These are phyloP conservation scores for Pseudotriccus pelzelni DNA, from an alignment of 2,797 vertebrate genomes.

Conservation along the genomic window DNA sequence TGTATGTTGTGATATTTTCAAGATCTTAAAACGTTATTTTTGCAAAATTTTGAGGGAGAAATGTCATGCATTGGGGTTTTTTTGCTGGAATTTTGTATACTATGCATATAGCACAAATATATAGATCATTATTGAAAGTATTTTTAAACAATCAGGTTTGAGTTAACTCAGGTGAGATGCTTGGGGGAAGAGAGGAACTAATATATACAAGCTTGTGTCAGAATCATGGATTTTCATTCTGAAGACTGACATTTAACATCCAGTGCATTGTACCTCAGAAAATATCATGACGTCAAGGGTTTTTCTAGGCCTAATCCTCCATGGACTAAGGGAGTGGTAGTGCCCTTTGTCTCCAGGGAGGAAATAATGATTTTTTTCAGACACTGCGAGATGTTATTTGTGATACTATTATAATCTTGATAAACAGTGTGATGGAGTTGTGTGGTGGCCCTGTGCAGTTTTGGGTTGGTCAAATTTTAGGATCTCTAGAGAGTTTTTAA, in stretches of 20 bases:
- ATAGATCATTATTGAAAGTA: background rate
- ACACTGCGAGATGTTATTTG: background rate
- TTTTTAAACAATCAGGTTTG: background rate
- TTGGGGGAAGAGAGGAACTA: background rate
- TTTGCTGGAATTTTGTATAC: background rate
- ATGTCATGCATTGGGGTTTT: background rate
- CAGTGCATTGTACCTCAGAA: background rate
- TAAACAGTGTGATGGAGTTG: background rate
- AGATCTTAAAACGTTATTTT: conserved; percentile 2
- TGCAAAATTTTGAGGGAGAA: background rate
- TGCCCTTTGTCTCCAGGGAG: background rate
- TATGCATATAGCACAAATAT: background rate
- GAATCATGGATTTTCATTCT: background rate
- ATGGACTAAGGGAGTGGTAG: background rate
- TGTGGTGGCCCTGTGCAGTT: background rate
- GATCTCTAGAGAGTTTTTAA: background rate
- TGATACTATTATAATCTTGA: background rate
- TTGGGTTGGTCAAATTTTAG: background rate
- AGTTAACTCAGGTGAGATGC: background rate
- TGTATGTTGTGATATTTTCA: conserved; percentile 9
- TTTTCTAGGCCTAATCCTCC: background rate
- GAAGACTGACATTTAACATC: background rate
- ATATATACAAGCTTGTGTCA: background rate
- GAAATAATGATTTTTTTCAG: background rate
- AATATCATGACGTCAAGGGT: background rate